phyloP scores from a whole-genome alignment of 1,140 invertebrate species.

The Drosophila oshimai region DNA sequence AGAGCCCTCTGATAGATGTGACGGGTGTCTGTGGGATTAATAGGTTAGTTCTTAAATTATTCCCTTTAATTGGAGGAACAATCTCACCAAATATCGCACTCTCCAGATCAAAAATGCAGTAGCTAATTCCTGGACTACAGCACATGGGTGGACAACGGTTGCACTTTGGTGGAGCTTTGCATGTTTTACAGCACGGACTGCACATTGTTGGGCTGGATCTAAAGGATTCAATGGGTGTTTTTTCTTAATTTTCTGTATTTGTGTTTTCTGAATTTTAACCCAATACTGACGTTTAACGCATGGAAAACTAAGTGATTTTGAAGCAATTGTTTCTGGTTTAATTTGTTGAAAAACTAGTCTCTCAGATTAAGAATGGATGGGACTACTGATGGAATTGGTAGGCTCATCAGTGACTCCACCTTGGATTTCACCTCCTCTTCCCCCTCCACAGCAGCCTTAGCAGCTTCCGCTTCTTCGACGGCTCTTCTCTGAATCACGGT shows the following conservation, averaged over 20 bases:
- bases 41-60: too few species aligned
- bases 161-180: constrained; percentile 18
- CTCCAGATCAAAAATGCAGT: constrained; percentile 64
- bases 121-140: constrained; percentile 34
- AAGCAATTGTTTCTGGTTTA: too few species aligned
- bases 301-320: too few species aligned
- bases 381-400: too few species aligned
- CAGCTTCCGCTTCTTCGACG: not conserved
- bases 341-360: too few species aligned
- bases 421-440: not conserved
- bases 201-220: not conserved
- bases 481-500: not conserved
- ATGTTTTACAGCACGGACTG: constrained; percentile 1
- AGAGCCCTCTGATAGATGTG: constrained; percentile 58
- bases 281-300: not conserved
- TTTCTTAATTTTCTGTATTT: too few species aligned
- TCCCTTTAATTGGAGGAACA: accelerated
- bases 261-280: not conserved
- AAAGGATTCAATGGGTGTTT: too few species aligned
- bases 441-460: not conserved
- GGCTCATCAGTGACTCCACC: not conserved
- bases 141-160: constrained; percentile 33
- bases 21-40: constrained; percentile 48
- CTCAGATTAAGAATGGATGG: not conserved
- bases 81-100: constrained; percentile 56